Evolutionary conservation across 1,140 invertebrate genomes (phyloP).

Genomic region (Pinna nobilis): DNA sequence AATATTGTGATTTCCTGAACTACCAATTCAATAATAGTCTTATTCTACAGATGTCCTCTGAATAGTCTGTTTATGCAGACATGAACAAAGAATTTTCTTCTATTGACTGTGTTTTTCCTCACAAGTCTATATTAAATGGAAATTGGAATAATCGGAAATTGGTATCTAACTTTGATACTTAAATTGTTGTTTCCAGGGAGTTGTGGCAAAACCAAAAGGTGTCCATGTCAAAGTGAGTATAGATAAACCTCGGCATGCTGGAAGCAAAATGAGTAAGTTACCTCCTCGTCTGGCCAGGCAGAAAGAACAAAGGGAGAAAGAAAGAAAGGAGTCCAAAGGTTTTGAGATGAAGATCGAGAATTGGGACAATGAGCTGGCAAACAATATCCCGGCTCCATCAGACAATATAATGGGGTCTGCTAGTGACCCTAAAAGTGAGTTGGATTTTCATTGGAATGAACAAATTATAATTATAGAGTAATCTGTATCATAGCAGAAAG

Average conservation of each 20-base stretch:
- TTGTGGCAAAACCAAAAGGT: conserved; percentile 71
- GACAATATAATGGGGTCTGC: background rate
- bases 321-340: conserved; percentile 19
- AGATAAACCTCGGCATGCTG: conserved; percentile 25
- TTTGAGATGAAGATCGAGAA: conserved; percentile 68
- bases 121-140: too few relatives aligned
- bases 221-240: conserved; percentile 38
- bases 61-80: too few relatives aligned
- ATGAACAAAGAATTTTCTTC: too few relatives aligned
- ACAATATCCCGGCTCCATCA: conserved; percentile 65
- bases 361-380: conserved; percentile 74
- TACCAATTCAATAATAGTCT: too few relatives aligned
- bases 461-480: too few relatives aligned
- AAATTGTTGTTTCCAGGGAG: conserved; percentile 39
- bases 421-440: conserved; percentile 3
- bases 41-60: too few relatives aligned
- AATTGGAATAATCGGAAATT: too few relatives aligned
- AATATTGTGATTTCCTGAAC: too few relatives aligned
- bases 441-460: too few relatives aligned
- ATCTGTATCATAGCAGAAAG: too few relatives aligned
- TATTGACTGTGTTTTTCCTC: too few relatives aligned
- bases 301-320: conserved; percentile 73
- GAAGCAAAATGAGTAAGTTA: conserved; percentile 76
- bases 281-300: conserved; percentile 89
- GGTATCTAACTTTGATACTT: too few relatives aligned